These are phyloP conservation scores for Cylindroiulus punctatus DNA, from an alignment of 2,888 invertebrate genomes.

Conservation along the genomic window DNA sequence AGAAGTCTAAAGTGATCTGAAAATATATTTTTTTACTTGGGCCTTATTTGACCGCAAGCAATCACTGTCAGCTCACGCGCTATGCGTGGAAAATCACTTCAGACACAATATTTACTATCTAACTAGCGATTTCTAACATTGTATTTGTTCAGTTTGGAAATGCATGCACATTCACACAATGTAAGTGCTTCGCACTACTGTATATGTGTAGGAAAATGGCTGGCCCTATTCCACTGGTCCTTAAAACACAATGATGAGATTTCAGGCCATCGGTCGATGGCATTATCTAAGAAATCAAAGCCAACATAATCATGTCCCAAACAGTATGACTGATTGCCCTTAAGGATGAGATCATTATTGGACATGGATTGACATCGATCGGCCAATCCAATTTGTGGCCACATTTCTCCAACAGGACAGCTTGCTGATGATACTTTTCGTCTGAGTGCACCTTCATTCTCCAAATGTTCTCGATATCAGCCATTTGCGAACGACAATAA, in stretches of 20 bases:
- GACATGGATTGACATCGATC: conserved; percentile 26
- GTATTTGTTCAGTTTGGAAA: too few relatives aligned
- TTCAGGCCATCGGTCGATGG: background rate
- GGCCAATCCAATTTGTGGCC: conserved; percentile 22
- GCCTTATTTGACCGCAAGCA: too few relatives aligned
- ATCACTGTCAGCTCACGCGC: too few relatives aligned
- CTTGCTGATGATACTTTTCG: background rate
- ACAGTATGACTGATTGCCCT: conserved; percentile 47
- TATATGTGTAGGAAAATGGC: too few relatives aligned
- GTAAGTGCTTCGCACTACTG: too few relatives aligned
- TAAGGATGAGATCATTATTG: conserved; percentile 36
- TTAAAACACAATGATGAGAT: background rate
- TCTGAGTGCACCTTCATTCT: conserved; percentile 43
- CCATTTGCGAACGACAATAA: conserved; percentile 43
- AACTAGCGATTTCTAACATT: too few relatives aligned
- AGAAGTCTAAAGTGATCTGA: too few relatives aligned
- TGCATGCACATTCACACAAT: background rate
- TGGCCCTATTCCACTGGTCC: too few relatives aligned
- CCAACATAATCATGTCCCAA: conserved; percentile 8
- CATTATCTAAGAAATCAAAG: conserved; percentile 21
- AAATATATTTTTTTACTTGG: too few relatives aligned
- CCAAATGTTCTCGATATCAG: conserved; percentile 42
- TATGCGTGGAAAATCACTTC: too few relatives aligned
- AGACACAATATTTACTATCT: too few relatives aligned
- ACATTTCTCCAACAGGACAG: background rate